Base-by-base conservation (phyloP, 2,113 vertebrate genomes). In the Lates calcarifer region DNA sequence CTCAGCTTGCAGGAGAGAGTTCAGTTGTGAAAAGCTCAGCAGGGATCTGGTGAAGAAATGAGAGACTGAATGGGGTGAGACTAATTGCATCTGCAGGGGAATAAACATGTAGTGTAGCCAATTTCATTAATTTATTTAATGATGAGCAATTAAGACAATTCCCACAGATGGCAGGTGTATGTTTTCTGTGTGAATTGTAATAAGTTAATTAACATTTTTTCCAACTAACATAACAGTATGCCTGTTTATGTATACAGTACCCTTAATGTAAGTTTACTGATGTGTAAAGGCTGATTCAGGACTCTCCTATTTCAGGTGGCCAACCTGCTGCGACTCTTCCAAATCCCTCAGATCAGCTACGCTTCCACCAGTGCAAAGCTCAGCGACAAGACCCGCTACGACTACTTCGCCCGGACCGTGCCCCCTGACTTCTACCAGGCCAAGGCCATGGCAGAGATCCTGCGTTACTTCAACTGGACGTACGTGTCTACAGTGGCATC, bases 381-480 rank as follows among this genome's bases (percentile, higher is more conserved):
- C 77, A 99, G 98, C 0, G 98, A 99, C 94, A 99, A 99, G 90
- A 96, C 96, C 28, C 98, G 98, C 71, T 99, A 99, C 0, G 98
- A 99, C 90, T 99, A 97, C 92, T 99, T 99, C 0, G 98, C 98
- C 53, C 97, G 98, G 63, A 99, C 98, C 0, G 98, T 99, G 28
- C 98, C 98, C 0, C 98, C 98, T 0, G 98, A 99, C 86, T 99
- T 99, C 93, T 99, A 97, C 94, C 98, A 99, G 92, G 98, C 98
- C 81, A 99, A 99, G 86, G 98, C 98, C 85, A 99, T 99, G 95
- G 97, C 98, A 0, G 98, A 99, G 86, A 99, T 99, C 82, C 96
- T 99, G 49, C 96, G 97, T 35, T 99, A 97, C 91, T 99, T 99
- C 92, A 99, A 99, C 95, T 99, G 98, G 98, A 99, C 98, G n/a